Base-by-base conservation (phyloP, 2,797 vertebrate species). In the Phrynocephalus vlangalii region DNA sequence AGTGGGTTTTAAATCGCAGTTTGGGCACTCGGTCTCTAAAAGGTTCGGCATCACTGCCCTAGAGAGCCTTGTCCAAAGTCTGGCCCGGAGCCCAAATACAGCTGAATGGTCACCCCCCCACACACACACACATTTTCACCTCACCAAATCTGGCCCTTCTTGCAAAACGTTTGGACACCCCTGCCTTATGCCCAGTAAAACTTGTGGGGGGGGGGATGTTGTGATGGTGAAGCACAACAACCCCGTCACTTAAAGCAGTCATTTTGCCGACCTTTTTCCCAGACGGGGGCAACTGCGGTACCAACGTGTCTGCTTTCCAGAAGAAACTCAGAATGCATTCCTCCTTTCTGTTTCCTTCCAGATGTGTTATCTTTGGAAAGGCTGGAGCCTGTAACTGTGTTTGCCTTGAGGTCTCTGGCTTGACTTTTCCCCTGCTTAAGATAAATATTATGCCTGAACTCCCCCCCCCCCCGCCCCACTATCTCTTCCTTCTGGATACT, bases 341-440 rank as follows among this genome's bases (percentile, higher is more conserved):
- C 5, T 30, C 13, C 48, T 75, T 33, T 4, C 33, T n/a, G 7
- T n/a, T 15, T 24, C 30, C 70, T 7, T 15, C 70, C 22, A 5
- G 63, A 38, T 68, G 86, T 87, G 72, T 68, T 87, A 76, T 82
- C 86, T 76, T 82, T 87, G 80, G 86, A 77, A 82, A 11, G 79
- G 13, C n/a, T 50, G 60, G n/a, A 76, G 73, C 7, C 52, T 71
- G 67, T 67, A 50, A 68, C 72, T 82, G 33, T 82, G 86, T 87
- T 86, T 86, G 56, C 20, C 3, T 60, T 76, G 56, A 10, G 80
- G n/a, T 68, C 48, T 68, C 48, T 68, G 38, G 67, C 52, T 77
- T 63, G 60, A 22, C 72, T 24, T 22, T 22, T 82, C 68, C 68
- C 63, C 72, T 38, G 72, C 3, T 0, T 72, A 82, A 60, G 72